Conservation (phyloP, 2,888 invertebrate species). For the Xylota segnis region DNA sequence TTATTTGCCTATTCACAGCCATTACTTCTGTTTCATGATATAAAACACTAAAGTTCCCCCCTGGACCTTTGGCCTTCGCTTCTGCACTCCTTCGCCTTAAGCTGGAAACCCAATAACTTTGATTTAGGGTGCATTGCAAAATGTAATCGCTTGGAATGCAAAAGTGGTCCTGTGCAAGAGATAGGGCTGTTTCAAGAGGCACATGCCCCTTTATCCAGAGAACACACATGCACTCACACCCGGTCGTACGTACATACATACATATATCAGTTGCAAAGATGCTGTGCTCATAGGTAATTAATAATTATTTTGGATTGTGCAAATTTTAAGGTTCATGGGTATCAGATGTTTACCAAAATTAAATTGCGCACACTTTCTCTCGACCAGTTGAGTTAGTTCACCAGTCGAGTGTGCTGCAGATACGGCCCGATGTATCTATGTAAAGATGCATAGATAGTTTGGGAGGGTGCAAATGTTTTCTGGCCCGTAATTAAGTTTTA, state of each 20-base stretch:
- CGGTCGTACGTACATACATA: background rate
- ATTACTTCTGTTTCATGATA: constrained; percentile 51
- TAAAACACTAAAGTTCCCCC: background rate
- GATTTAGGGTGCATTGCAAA: constrained; percentile 60
- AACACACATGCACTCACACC: constrained; percentile 2
- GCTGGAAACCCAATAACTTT: constrained; percentile 42
- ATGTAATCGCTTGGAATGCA: constrained; percentile 63
- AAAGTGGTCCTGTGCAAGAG: constrained; percentile 22
- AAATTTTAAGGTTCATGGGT: constrained; percentile 59
- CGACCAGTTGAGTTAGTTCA: background rate
- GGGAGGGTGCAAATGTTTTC: constrained; percentile 7
- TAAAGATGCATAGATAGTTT: background rate
- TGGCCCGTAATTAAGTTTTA: constrained; percentile 41
- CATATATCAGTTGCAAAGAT: constrained; percentile 15
- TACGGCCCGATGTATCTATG: background rate
- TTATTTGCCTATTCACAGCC: constrained; percentile 33
- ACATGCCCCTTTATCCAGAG: constrained; percentile 40
- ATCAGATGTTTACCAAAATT: constrained; percentile 69
- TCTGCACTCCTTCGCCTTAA: background rate
- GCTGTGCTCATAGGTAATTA: constrained; percentile 57
- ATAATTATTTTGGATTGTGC: constrained; percentile 65
- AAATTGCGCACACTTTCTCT: constrained; percentile 55
- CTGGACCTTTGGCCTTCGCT: background rate
- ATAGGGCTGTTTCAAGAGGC: constrained; percentile 11
- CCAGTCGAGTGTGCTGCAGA: background rate